Evolutionary conservation across 1,140 invertebrate genomes (phyloP), one percentile per base, ranked within the genome.

Genomic region (Drepana arcuata): DNA sequence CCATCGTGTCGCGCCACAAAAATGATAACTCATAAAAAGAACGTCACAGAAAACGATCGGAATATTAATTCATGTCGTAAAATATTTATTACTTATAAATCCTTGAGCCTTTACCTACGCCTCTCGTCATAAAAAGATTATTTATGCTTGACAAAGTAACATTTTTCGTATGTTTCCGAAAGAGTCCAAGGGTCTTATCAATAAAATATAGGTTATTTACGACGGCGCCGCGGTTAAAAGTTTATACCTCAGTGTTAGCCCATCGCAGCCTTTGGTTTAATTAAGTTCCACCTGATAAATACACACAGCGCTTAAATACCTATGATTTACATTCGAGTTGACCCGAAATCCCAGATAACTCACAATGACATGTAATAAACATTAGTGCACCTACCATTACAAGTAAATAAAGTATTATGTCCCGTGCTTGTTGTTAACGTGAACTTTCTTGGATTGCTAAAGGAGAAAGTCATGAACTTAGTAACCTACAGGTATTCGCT

Each of bases 61-160:
- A 79, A 82, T 82, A 82, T 82, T 79, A 82, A 82, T 82, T 82
- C 69, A 66, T 68, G 71, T 79, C 78, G 78, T 82, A 79, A 82
- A 82, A 82, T 77, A 82, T 82, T 82, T 82, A 82, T 82, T 77
- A 36, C 74, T 65, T 82, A 82, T 82, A 82, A 82, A 82, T 82
- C 78, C 78, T 82, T 82, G 73, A 79, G 73, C 69, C 69, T 77
- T 79, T 82, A 77, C 78, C 70, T 79, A 82, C 74, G 78, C 71
- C 72, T 69, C 68, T 63, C 69, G 69, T 82, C 74, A 82, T 82
- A 82, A 82, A 82, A 82, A 79, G 71, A 82, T 79, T 78, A 82
- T 82, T 80, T 82, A 82, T 80, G 75, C 57, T 57, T 53, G 60
- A 80, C 66, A 74, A 80, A 65, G 75, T 78, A 74, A 72, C 69